phyloP scores from a whole-genome alignment of 2,797 vertebrate species.

The Synanceia verrucosa region DNA sequence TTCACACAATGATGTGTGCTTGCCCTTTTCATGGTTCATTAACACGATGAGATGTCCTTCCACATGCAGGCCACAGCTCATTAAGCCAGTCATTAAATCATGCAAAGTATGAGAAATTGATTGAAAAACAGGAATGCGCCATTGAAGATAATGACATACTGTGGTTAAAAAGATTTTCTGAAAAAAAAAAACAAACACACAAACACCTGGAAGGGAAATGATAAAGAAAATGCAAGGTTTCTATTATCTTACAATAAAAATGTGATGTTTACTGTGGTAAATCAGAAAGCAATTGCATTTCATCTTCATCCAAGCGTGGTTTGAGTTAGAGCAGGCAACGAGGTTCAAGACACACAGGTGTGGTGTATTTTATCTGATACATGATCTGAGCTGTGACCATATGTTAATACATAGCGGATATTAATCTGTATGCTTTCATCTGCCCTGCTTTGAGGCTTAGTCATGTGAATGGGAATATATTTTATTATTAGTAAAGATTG shows the following conservation, averaged over 20 bases:
- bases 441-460: slow-evolving; percentile 43
- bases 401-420: slow-evolving; percentile 62
- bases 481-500: not conserved
- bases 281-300: slow-evolving; percentile 74
- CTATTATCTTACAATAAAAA: slow-evolving; percentile 70
- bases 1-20: slow-evolving; percentile 76
- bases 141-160: slow-evolving; percentile 68
- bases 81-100: slow-evolving; percentile 84
- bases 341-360: slow-evolving; percentile 33
- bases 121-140: slow-evolving; percentile 70
- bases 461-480: slow-evolving; percentile 19
- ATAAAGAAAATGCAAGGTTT: slow-evolving; percentile 69
- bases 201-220: slow-evolving; percentile 67
- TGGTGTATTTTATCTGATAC: slow-evolving; percentile 52
- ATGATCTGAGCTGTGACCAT: slow-evolving; percentile 61
- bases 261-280: slow-evolving; percentile 70
- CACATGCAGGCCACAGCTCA: slow-evolving; percentile 82
- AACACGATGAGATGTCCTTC: slow-evolving; percentile 81
- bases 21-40: slow-evolving; percentile 86
- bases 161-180: slow-evolving; percentile 63
- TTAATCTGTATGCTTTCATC: slow-evolving; percentile 61
- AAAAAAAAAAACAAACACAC: slow-evolving; percentile 30
- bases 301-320: slow-evolving; percentile 53
- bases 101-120: slow-evolving; percentile 71
- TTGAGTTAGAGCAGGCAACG: slow-evolving; percentile 34